phyloP scores from a whole-genome alignment of 2,797 vertebrate genomes.

The Argyrosomus regius region DNA sequence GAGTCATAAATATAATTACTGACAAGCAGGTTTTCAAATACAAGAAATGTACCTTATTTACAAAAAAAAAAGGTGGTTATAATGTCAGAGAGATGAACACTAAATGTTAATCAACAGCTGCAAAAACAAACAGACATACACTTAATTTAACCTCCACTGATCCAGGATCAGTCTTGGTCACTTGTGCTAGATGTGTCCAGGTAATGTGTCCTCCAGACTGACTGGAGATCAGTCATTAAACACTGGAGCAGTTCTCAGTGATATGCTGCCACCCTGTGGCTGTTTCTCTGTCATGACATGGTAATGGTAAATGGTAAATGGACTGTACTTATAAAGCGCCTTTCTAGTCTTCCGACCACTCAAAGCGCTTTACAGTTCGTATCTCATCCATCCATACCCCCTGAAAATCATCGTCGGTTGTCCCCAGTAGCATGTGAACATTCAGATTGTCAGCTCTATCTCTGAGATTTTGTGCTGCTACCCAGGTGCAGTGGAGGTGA shows the following conservation, averaged over 20 bases:
- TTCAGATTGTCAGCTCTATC: too few relatives aligned
- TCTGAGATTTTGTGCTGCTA: neutral
- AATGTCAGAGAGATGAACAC: too few relatives aligned
- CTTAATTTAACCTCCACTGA: neutral
- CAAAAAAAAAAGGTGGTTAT: too few relatives aligned
- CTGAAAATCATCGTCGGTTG: neutral
- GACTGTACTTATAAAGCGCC: too few relatives aligned
- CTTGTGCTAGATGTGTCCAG: neutral
- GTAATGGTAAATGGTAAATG: too few relatives aligned
- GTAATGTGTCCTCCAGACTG: neutral
- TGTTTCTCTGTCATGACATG: neutral
- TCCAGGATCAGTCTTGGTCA: constrained; percentile 6
- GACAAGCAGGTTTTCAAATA: neutral
- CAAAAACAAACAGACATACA: neutral
- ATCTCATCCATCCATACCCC: neutral
- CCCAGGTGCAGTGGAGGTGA: neutral
- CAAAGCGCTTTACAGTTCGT: too few relatives aligned
- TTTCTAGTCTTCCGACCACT: too few relatives aligned
- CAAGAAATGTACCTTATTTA: too few relatives aligned
- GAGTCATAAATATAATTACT: neutral
- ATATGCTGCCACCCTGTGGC: constrained; percentile 73
- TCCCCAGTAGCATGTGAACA: neutral
- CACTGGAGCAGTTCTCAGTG: neutral
- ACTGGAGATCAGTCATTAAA: constrained; percentile 8
- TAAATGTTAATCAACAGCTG: neutral